These are phyloP conservation scores for Omphaloscelis lunosa DNA, from an alignment of 2,888 invertebrate genomes.

Conservation along the genomic window DNA sequence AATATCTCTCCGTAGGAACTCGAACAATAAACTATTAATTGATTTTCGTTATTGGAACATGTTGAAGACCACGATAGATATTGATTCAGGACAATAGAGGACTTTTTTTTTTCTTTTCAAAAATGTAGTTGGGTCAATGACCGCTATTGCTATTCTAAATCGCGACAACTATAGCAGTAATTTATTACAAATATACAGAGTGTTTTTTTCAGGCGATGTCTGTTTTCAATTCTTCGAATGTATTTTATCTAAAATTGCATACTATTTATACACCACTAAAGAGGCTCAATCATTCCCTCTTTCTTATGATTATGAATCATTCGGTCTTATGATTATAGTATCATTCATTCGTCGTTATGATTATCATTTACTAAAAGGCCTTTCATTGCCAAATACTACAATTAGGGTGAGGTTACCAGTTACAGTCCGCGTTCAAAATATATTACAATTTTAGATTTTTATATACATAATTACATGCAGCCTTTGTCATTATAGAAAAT, in stretches of 20 bases:
- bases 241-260: slow-evolving; percentile 6
- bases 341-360: slow-evolving; percentile 13
- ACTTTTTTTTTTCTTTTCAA: background rate
- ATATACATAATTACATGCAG: slow-evolving; percentile 33
- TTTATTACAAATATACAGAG: slow-evolving; percentile 10
- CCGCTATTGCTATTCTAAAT: background rate
- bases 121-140: background rate
- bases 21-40: too few relatives aligned
- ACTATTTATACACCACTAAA: background rate
- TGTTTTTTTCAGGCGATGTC: background rate
- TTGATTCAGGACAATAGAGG: background rate
- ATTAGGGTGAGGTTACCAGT: slow-evolving; percentile 3
- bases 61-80: too few relatives aligned
- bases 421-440: slow-evolving; percentile 24
- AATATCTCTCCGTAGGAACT: background rate
- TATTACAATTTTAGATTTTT: slow-evolving; percentile 33
- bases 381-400: slow-evolving; percentile 9
- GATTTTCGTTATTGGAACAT: too few relatives aligned
- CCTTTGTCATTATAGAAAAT: slow-evolving; percentile 9
- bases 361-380: slow-evolving; percentile 21
- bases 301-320: slow-evolving; percentile 13
- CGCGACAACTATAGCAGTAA: background rate
- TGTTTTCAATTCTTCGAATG: background rate
- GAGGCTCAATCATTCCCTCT: background rate
- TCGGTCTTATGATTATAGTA: background rate